phyloP scores from a whole-genome alignment of 1,140 invertebrate genomes.

The Drosophila paulistorum region DNA sequence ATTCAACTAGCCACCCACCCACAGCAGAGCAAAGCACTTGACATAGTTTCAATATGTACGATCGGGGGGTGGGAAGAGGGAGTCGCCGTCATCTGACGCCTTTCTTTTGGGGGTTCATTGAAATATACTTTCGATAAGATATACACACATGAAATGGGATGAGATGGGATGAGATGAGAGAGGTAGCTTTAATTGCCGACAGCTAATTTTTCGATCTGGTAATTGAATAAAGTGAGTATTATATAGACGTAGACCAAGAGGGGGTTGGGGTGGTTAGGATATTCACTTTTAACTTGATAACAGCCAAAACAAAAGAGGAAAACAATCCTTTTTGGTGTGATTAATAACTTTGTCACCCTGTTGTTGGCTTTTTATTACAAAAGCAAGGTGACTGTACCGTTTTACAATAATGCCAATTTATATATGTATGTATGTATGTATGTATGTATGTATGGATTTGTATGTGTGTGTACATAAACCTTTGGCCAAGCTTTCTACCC shows the following conservation, averaged over 20 bases:
- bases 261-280: too few relatives aligned
- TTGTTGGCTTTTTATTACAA: neutral
- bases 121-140: neutral
- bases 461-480: neutral
- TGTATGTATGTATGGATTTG: too few relatives aligned
- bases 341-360: too few relatives aligned
- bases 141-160: too few relatives aligned
- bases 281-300: too few relatives aligned
- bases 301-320: too few relatives aligned
- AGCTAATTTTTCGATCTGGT: slow-evolving; percentile 34
- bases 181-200: slow-evolving; percentile 40
- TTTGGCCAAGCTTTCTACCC: slow-evolving; percentile 1
- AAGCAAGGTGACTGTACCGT: neutral
- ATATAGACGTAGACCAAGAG: neutral
- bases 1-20: slow-evolving; percentile 1
- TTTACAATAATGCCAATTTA: neutral
- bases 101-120: neutral
- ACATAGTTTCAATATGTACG: slow-evolving; percentile 27
- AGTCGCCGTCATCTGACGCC: neutral
- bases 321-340: too few relatives aligned
- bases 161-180: neutral
- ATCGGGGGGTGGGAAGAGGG: too few relatives aligned
- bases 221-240: neutral
- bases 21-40: slow-evolving; percentile 26
- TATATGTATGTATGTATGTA: too few relatives aligned